Evolutionary conservation across 1,140 invertebrate genomes (phyloP), one percentile per base, ranked within the genome.

Genomic region (Andricus grossulariae): DNA sequence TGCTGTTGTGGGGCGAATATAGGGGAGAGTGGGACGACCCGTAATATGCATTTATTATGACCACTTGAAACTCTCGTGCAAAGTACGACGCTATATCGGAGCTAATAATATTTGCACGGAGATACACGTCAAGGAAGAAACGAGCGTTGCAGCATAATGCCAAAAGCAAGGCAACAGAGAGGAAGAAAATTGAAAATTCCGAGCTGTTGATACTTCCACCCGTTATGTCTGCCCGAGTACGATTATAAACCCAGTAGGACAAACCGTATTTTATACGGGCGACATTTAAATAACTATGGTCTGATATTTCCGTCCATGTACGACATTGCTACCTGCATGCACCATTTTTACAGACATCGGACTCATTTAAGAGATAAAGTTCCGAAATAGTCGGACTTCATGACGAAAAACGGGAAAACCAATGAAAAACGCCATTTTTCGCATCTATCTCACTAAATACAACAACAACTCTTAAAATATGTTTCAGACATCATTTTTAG

Each of bases 31-130:
- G 57, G 11, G 49, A 76, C 77, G 75, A 81, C 71, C 71, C 55
- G 52, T 60, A 60, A 72, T 79, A 76, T 77, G 77, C 79, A 76
- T 84, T 83, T 83, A 83, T 84, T 78, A 83, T 45, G 55, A 77
- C 70, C 76, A 75, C 80, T 80, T 80, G 16, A 73, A 74, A 50
- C 45, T 15, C 54, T 21, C 49, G 73, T 50, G 74, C 71, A 71
- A 57, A 75, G 74, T 71, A 66, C 71, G 15, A 0, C 13, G 12
- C 50, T 73, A 52, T 73, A 50, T 51, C 72, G 57, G 16, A 60
- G 21, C 57, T 60, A 60, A 60, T 60, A 60, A 60, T 60, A 60
- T 60, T 60, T 60, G 57, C 57, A 60, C 57, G 57, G 57, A 60
- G 57, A 60, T 60, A 60, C 57, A 60, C 57, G 57, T 16, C 21